Evolutionary conservation across 1,140 invertebrate genomes (phyloP).

Genomic region (Aphelinus certus): DNA sequence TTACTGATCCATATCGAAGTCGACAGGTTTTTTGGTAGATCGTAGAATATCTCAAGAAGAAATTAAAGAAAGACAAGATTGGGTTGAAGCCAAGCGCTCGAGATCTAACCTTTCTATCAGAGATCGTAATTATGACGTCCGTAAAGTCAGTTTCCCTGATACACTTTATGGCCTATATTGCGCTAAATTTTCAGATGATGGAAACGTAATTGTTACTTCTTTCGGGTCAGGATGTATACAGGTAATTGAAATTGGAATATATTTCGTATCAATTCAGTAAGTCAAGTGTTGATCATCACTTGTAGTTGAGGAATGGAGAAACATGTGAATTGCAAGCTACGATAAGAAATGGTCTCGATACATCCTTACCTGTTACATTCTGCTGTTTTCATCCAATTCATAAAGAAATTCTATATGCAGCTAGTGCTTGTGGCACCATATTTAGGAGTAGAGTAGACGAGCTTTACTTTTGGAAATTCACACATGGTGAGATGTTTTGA

Average conservation of each 20-base stretch:
- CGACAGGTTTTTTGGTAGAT: slow-evolving; percentile 39
- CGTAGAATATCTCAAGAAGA: slow-evolving; percentile 42
- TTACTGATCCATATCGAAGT: slow-evolving; percentile 7
- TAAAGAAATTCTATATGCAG: slow-evolving; percentile 46
- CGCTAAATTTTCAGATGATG: slow-evolving; percentile 45
- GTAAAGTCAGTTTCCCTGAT: slow-evolving; percentile 45
- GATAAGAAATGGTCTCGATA: slow-evolving; percentile 41
- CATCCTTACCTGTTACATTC: slow-evolving; percentile 47
- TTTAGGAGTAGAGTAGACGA: slow-evolving; percentile 46
- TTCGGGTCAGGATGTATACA: slow-evolving; percentile 53
- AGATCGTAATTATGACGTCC: slow-evolving; percentile 35
- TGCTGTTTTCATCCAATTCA: slow-evolving; percentile 52
- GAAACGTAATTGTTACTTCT: slow-evolving; percentile 40
- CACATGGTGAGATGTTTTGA: slow-evolving; percentile 39
- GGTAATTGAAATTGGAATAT: slow-evolving; percentile 33
- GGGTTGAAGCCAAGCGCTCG: slow-evolving; percentile 41
- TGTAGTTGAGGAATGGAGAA: slow-evolving; percentile 44
- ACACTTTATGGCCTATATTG: slow-evolving; percentile 47
- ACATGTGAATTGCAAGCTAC: slow-evolving; percentile 44
- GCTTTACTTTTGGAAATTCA: slow-evolving; percentile 46
- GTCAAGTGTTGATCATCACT: not conserved
- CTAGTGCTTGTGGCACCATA: slow-evolving; percentile 50
- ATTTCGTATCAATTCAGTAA: not conserved
- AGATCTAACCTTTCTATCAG: slow-evolving; percentile 27
- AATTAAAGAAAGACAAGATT: slow-evolving; percentile 39